A percentile compares a stretch with the other conserved stretches of the same genome.
phyloP scores from a whole-genome alignment of 2,113 vertebrate genomes.

The Bos javanicus region DNA sequence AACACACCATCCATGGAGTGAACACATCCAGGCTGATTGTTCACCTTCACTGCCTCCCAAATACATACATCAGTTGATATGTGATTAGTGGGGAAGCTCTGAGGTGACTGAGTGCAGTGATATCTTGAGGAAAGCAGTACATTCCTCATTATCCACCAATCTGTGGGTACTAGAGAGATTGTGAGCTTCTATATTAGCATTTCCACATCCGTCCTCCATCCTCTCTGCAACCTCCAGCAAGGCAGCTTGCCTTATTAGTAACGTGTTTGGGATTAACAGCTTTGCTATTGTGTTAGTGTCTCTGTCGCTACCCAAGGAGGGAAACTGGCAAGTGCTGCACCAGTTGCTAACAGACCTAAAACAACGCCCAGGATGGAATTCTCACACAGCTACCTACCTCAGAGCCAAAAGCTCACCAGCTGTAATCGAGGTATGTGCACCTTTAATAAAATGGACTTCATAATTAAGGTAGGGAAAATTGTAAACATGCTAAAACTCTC shows the following conservation, averaged over 20 bases:
- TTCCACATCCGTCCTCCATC: background rate
- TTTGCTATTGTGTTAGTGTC: conserved; percentile 58
- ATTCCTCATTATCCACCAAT: conserved; percentile 44
- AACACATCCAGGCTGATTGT: background rate
- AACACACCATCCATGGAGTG: background rate
- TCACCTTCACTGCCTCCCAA: background rate
- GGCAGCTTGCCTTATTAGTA: conserved; percentile 57
- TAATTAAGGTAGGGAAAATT: conserved; percentile 65
- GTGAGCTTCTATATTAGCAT: background rate
- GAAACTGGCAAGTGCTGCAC: conserved; percentile 67
- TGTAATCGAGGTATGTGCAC: conserved; percentile 61
- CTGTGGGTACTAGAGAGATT: background rate
- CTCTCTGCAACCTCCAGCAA: conserved; percentile 5
- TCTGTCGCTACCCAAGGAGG: conserved; percentile 58
- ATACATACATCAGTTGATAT: background rate
- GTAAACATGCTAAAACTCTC: conserved; percentile 77
- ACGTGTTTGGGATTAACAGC: conserved; percentile 67
- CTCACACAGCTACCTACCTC: background rate
- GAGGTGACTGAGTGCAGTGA: background rate
- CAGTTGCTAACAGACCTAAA: conserved; percentile 66
- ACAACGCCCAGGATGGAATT: background rate
- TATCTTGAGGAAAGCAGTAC: background rate
- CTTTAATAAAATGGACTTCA: conserved; percentile 72
- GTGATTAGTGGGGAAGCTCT: background rate
- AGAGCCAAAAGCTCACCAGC: conserved; percentile 64